Evolutionary conservation across 2,113 vertebrate genomes (phyloP).

Genomic region (Catharus bicknelli): DNA sequence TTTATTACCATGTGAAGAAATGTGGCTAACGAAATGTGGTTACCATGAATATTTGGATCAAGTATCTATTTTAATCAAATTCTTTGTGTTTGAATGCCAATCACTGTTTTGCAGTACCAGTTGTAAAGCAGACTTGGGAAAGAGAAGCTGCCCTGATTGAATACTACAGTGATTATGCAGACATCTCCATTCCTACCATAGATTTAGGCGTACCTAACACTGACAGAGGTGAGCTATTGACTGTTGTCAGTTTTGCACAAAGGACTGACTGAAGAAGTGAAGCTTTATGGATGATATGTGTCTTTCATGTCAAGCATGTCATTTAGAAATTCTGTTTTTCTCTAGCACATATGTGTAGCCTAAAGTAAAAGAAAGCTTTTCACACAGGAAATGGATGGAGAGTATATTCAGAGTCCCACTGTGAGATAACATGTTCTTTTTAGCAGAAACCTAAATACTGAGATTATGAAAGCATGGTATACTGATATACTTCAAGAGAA

Average conservation of each 20-base stretch:
- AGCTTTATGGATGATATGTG: neutral
- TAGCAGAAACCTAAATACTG: neutral
- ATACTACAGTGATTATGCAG: constrained; percentile 93
- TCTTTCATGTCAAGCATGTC: neutral
- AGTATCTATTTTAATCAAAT: neutral
- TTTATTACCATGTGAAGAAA: neutral
- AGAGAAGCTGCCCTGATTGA: constrained; percentile 84
- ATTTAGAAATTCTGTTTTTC: neutral
- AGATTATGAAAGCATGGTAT: neutral
- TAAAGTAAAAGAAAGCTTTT: neutral
- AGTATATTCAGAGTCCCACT: neutral
- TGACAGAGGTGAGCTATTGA: constrained; percentile 85
- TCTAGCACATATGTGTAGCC: neutral
- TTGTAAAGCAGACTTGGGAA: constrained; percentile 96
- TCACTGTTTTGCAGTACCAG: constrained; percentile 80
- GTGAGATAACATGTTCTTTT: neutral
- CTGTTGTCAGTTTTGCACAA: neutral
- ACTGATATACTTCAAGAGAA: neutral
- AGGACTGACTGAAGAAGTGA: neutral
- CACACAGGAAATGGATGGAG: neutral
- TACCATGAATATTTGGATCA: neutral
- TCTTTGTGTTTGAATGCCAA: neutral
- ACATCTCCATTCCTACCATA: constrained; percentile 87
- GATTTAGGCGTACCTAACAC: constrained; percentile 93
- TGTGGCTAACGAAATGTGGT: neutral